Conservation (phyloP, 2,113 vertebrate species). For the Pionites leucogaster region DNA sequence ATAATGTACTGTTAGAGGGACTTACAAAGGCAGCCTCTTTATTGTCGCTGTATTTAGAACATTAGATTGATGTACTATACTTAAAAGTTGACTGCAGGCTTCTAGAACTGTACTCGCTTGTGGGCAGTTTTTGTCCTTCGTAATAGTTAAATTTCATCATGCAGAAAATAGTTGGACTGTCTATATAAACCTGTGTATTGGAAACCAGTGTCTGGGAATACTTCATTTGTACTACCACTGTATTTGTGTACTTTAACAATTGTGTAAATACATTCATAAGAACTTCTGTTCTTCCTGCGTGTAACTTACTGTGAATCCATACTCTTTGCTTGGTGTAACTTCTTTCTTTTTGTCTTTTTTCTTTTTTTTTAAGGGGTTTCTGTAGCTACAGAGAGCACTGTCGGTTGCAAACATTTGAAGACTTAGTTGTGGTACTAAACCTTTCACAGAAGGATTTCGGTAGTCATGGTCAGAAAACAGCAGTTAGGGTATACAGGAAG, state of each 20-base stretch:
- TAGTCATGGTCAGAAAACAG: background rate
- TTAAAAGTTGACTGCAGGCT: constrained; percentile 63
- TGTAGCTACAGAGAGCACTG: background rate
- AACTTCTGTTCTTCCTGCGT: constrained; percentile 77
- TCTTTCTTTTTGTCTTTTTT: background rate
- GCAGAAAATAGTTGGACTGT: constrained; percentile 45
- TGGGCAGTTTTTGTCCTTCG: constrained; percentile 36
- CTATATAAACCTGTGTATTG: constrained; percentile 71
- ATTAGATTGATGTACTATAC: constrained; percentile 62
- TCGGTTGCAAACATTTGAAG: background rate
- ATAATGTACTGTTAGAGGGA: constrained; percentile 48
- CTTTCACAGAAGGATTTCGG: background rate
- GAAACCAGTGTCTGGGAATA: constrained; percentile 69
- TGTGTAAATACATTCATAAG: constrained; percentile 95
- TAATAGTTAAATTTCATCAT: constrained; percentile 51
- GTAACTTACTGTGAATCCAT: constrained; percentile 29
- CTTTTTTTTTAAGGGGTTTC: background rate
- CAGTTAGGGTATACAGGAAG: background rate
- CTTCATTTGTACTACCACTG: constrained; percentile 86
- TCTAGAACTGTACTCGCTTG: constrained; percentile 51
- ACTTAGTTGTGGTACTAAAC: background rate
- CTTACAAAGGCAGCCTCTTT: constrained; percentile 53
- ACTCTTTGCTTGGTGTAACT: background rate
- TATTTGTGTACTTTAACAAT: constrained; percentile 90
- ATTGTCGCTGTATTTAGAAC: constrained; percentile 53